Conservation (phyloP, 2,113 vertebrate genomes). For the Coreoperca whiteheadi region DNA sequence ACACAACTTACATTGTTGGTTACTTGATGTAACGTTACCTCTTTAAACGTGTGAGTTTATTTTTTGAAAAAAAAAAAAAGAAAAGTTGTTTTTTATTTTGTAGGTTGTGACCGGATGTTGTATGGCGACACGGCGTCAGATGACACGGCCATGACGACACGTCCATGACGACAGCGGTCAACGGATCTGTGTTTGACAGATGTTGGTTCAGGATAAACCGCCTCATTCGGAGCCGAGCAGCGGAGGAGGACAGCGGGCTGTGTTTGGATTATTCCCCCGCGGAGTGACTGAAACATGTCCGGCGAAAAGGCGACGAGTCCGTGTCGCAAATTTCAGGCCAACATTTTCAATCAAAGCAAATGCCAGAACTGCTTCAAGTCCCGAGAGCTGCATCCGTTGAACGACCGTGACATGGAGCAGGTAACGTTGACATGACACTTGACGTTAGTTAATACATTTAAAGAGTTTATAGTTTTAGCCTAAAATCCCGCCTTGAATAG, state of each 20-base stretch:
- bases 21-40: not conserved
- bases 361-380: slow-evolving; percentile 85
- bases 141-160: slow-evolving; percentile 25
- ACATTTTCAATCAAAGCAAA: slow-evolving; percentile 82
- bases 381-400: slow-evolving; percentile 75
- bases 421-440: slow-evolving; percentile 36
- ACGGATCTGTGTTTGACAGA: slow-evolving; percentile 61
- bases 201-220: slow-evolving; percentile 19
- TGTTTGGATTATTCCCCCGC: not conserved
- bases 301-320: slow-evolving; percentile 56
- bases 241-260: not conserved
- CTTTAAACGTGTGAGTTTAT: not conserved
- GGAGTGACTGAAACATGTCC: slow-evolving; percentile 59
- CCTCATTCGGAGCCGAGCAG: not conserved
- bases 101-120: slow-evolving; percentile 19
- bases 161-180: slow-evolving; percentile 32
- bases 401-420: slow-evolving; percentile 72
- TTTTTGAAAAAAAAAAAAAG: too few relatives aligned
- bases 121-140: not conserved
- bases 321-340: slow-evolving; percentile 79
- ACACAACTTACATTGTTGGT: too few relatives aligned
- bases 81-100: slow-evolving; percentile 42
- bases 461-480: not conserved
- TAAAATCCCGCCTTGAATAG: not conserved
- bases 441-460: too few relatives aligned